Conservation (phyloP, 2,888 invertebrate species). For the Cryptus viduatorius region DNA sequence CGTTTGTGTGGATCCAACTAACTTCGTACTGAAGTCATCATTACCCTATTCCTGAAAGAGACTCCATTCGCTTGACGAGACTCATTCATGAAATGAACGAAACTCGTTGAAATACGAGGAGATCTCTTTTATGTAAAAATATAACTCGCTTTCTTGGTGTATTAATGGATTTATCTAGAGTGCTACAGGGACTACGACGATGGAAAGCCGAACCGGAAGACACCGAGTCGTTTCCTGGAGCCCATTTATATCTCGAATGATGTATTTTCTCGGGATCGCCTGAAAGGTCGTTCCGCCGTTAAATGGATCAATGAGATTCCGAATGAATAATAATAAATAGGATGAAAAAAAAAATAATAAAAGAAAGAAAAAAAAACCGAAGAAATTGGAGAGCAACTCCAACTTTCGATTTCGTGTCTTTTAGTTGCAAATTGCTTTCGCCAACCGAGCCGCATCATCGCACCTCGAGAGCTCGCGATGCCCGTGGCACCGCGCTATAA, state of each 20-base stretch:
- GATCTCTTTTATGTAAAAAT: background rate
- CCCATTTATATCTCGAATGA: conserved; percentile 12
- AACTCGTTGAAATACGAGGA: background rate
- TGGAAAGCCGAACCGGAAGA: background rate
- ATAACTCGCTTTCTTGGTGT: background rate
- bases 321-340: conserved; percentile 25
- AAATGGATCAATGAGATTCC: conserved; percentile 31
- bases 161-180: conserved; percentile 9
- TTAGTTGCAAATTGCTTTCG: conserved; percentile 48
- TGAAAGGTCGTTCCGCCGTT: conserved; percentile 1
- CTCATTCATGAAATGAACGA: background rate
- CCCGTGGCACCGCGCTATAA: conserved; percentile 20
- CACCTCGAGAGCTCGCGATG: background rate
- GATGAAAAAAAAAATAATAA: conserved; percentile 32
- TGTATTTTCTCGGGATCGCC: background rate
- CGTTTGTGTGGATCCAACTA: background rate
- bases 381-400: background rate
- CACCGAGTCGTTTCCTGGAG: conserved; percentile 4
- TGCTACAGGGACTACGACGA: background rate
- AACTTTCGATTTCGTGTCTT: conserved; percentile 33
- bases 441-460: conserved; percentile 17
- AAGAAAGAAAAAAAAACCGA: background rate
- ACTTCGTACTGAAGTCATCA: background rate
- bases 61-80: background rate
- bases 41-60: background rate